These are phyloP conservation scores for Natrix natrix DNA, from an alignment of 2,797 vertebrate species.

Conservation along the genomic window DNA sequence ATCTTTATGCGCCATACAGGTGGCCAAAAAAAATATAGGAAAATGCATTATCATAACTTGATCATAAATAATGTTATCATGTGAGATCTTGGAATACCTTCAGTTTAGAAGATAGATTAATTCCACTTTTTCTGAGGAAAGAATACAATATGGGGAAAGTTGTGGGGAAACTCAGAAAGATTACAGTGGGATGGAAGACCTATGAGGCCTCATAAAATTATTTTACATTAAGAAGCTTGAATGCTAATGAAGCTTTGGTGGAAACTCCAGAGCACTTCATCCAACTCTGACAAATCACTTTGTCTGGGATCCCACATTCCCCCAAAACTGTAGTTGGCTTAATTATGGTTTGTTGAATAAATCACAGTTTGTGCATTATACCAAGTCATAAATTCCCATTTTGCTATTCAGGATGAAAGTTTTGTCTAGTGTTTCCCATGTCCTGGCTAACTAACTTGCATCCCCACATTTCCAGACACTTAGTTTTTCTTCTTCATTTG, in stretches of 20 bases:
- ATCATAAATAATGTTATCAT: neutral
- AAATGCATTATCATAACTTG: neutral
- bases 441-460: neutral
- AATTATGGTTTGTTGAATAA: neutral
- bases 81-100: neutral
- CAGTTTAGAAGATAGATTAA: neutral
- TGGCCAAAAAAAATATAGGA: neutral
- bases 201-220: neutral
- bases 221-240: neutral
- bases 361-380: neutral
- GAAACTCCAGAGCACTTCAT: neutral
- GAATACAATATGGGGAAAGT: neutral
- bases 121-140: neutral
- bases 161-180: neutral
- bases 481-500: neutral
- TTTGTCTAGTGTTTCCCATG: neutral
- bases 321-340: neutral
- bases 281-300: neutral
- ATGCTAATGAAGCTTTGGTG: neutral
- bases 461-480: neutral
- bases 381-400: neutral
- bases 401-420: neutral
- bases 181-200: neutral
- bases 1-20: neutral
- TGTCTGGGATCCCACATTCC: too few species aligned